Conservation (phyloP, 2,888 invertebrate species). For the Brachypalpus laphriformis region DNA sequence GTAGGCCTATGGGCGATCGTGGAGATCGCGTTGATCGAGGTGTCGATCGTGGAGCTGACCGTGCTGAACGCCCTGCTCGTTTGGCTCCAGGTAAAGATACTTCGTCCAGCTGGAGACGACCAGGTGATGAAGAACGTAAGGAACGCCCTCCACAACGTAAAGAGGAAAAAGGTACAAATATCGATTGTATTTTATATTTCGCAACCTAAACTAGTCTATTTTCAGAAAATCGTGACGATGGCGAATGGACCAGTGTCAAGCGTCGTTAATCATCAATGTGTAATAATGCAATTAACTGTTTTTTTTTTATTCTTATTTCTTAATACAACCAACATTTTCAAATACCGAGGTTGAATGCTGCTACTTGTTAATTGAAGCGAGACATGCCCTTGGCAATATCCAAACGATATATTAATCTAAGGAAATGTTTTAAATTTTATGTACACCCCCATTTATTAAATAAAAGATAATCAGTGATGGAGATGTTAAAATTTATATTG, state of each 20-base stretch:
- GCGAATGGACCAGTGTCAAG: conserved; percentile 86
- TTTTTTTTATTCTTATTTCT: conserved; percentile 45
- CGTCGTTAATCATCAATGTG: conserved; percentile 81
- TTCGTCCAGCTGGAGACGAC: conserved; percentile 58
- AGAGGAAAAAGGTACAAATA: conserved; percentile 60
- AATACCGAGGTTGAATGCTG: background rate
- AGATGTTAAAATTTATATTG: background rate
- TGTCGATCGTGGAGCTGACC: conserved; percentile 75
- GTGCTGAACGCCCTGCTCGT: conserved; percentile 75
- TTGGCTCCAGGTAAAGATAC: conserved; percentile 46
- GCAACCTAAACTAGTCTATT: background rate
- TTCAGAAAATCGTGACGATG: conserved; percentile 84
- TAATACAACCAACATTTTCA: conserved; percentile 41
- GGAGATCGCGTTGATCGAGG: conserved; percentile 77
- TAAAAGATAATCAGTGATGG: conserved; percentile 53
- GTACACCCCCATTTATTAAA: conserved; percentile 48
- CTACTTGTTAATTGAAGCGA: background rate
- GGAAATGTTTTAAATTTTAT: conserved; percentile 51
- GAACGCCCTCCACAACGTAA: conserved; percentile 74
- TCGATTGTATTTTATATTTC: background rate
- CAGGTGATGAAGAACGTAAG: conserved; percentile 69
- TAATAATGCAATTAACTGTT: conserved; percentile 32
- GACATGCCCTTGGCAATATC: conserved; percentile 6
- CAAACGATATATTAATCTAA: conserved; percentile 28
- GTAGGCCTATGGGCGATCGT: conserved; percentile 76